Evolutionary conservation across 2,797 vertebrate genomes (phyloP).

Genomic region (Gouania willdenowi): DNA sequence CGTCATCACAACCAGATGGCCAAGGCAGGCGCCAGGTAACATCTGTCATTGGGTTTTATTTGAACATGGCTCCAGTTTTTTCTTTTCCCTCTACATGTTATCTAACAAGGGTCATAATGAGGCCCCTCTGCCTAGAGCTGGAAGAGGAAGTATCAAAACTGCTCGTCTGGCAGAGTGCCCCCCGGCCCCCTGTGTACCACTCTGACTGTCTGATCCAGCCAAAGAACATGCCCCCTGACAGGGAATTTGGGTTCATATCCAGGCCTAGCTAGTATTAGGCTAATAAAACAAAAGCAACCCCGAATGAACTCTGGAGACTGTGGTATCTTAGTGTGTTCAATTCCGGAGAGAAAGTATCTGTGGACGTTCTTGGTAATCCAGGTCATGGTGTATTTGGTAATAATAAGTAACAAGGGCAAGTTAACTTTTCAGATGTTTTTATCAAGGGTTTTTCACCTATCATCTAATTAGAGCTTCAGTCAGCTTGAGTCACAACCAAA

Average conservation of each 20-base stretch:
- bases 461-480: too few relatives aligned
- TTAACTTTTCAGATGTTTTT: too few relatives aligned
- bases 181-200: slow-evolving; percentile 50
- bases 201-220: slow-evolving; percentile 57
- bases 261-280: slow-evolving; percentile 24
- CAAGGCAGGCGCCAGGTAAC: slow-evolving; percentile 12
- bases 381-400: too few relatives aligned
- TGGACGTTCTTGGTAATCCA: too few relatives aligned
- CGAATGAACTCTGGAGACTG: slow-evolving; percentile 27
- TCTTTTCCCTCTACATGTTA: slow-evolving; percentile 50
- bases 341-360: too few relatives aligned
- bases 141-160: slow-evolving; percentile 64
- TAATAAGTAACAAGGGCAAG: too few relatives aligned
- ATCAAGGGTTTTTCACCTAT: too few relatives aligned
- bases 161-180: slow-evolving; percentile 58
- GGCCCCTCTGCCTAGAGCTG: slow-evolving; percentile 51
- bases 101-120: slow-evolving; percentile 61
- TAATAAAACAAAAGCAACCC: slow-evolving; percentile 38
- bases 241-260: slow-evolving; percentile 46
- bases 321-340: not conserved
- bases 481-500: too few relatives aligned
- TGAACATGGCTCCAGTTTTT: slow-evolving; percentile 13
- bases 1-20: slow-evolving; percentile 14
- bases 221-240: slow-evolving; percentile 44
- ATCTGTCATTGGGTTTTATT: slow-evolving; percentile 35